A percentile compares a stretch with the other conserved stretches of the same genome.
These are phyloP conservation scores for Bombus ignitus DNA, from an alignment of 1,140 invertebrate genomes.

Conservation along the genomic window DNA sequence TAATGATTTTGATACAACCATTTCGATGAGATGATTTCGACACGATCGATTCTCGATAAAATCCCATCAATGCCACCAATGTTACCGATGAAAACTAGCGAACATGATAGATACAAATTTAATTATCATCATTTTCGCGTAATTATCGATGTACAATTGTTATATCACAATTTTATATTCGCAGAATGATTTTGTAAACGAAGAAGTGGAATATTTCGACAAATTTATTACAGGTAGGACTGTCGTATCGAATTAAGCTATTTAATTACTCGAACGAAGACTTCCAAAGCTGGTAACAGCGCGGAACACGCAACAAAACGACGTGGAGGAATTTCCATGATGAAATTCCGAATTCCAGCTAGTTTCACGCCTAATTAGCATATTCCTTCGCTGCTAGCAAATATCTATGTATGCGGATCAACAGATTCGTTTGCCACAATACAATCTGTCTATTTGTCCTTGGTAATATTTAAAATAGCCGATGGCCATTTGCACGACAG, in stretches of 20 bases:
- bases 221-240: neutral
- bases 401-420: neutral
- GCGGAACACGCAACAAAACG: neutral
- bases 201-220: neutral
- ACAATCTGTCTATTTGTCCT: neutral
- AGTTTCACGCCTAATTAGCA: neutral
- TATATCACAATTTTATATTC: neutral
- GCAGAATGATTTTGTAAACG: neutral
- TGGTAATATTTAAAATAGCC: neutral
- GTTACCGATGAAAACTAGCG: neutral
- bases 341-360: neutral
- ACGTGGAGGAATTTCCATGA: neutral
- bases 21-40: no score
- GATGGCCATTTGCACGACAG: neutral
- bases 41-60: neutral
- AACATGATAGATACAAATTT: neutral
- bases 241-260: no score
- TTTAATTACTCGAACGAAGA: neutral
- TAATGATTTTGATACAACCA: no score
- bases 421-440: no score
- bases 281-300: neutral
- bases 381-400: neutral
- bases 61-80: fast-evolving
- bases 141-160: neutral
- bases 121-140: no score